Evolutionary conservation across 1,140 invertebrate genomes (phyloP).

Genomic region (Diprion similis): DNA sequence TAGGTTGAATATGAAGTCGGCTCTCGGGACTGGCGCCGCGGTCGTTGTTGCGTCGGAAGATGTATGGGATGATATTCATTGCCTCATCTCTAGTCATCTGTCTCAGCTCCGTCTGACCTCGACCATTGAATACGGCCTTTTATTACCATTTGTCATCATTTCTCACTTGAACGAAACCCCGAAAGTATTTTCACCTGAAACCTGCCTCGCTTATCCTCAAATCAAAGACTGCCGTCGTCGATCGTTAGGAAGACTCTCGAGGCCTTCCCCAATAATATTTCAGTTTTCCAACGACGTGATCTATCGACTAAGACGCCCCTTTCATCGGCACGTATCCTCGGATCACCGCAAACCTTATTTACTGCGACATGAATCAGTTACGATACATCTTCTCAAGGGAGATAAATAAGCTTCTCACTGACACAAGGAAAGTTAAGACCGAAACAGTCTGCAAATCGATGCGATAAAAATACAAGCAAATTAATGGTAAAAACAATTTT

Average conservation of each 20-base stretch:
- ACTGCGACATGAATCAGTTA: too few species aligned
- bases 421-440: too few species aligned
- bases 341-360: too few species aligned
- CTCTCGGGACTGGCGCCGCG: conserved; percentile 11
- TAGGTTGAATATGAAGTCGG: conserved; percentile 25
- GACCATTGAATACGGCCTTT: background rate
- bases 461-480: too few species aligned
- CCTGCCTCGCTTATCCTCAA: background rate
- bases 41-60: conserved; percentile 43
- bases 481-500: too few species aligned
- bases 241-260: background rate
- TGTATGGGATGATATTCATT: conserved; percentile 55
- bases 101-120: background rate
- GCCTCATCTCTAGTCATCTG: conserved; percentile 37
- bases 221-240: background rate
- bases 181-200: background rate
- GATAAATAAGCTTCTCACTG: too few species aligned
- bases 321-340: too few species aligned
- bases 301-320: too few species aligned
- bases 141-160: conserved; percentile 8
- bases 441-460: too few species aligned
- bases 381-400: too few species aligned
- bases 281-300: too few species aligned
- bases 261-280: background rate
- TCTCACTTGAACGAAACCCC: background rate